These are phyloP conservation scores for Germaria angustata DNA, from an alignment of 2,888 invertebrate species.

Conservation along the genomic window DNA sequence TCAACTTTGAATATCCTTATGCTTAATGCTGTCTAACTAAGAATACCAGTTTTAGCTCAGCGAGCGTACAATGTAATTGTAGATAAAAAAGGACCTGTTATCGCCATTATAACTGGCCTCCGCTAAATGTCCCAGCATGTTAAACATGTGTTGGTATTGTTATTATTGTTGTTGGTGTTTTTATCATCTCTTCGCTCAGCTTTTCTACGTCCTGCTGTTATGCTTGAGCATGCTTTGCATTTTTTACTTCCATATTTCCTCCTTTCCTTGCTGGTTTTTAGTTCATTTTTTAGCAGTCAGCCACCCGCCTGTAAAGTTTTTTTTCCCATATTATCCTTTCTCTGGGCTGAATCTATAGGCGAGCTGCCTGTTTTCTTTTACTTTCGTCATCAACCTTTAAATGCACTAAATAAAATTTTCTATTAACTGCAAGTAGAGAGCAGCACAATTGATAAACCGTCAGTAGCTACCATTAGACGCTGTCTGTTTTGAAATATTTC, in stretches of 20 bases:
- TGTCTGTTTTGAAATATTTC: slow-evolving; percentile 4
- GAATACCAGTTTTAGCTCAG: slow-evolving; percentile 46
- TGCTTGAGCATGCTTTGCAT: slow-evolving; percentile 16
- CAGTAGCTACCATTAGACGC: not conserved
- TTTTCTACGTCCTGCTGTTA: slow-evolving; percentile 51
- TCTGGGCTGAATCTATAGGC: slow-evolving; percentile 8
- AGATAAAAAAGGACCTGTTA: slow-evolving; percentile 66
- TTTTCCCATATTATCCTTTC: slow-evolving; percentile 30
- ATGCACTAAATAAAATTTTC: slow-evolving; percentile 64
- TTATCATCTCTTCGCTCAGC: slow-evolving; percentile 4
- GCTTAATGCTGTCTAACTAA: slow-evolving; percentile 45
- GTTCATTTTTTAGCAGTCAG: not conserved
- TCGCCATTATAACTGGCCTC: slow-evolving; percentile 66
- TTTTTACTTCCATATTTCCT: slow-evolving; percentile 24
- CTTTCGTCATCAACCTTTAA: not conserved
- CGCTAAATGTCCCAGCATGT: slow-evolving; percentile 63
- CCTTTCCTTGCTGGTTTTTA: not conserved
- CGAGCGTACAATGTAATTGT: slow-evolving; percentile 37
- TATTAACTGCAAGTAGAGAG: slow-evolving; percentile 62
- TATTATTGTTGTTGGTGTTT: not conserved
- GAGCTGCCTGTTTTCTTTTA: not conserved
- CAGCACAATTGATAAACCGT: not conserved
- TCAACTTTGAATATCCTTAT: slow-evolving; percentile 6
- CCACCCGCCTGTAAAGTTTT: slow-evolving; percentile 24
- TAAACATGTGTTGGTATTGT: slow-evolving; percentile 65